Evolutionary conservation across 2,888 invertebrate genomes (phyloP), one percentile per base, ranked within the genome.

Genomic region (Ectemnius cavifrons): DNA sequence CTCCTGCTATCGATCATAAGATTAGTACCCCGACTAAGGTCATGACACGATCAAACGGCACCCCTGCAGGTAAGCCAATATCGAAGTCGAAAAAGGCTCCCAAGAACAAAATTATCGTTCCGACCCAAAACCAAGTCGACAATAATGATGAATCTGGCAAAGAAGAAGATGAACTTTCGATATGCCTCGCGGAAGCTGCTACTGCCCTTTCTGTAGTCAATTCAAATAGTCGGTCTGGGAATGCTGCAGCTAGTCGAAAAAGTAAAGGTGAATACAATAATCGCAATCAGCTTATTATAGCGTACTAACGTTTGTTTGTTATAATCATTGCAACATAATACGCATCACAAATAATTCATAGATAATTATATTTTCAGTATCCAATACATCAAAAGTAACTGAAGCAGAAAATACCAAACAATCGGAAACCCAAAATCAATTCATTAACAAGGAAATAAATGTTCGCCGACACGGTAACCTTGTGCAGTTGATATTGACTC

Each of bases 401-500:
- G 85, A 82, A 45, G 52, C 37, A 66, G 83, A 81, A 77, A 85
- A 73, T 73, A 87, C 66, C 69, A 89, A 82, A 86, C 80, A 80
- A 75, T 71, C 70, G 20, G 88, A 86, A 27, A 67, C 75, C 16
- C 85, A 80, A 80, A 79, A 76, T 79, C 85, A 85, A 68, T 89
- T 90, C 79, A 89, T 85, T 73, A 92, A 91, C 84, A 91, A 92
- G 77, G 93, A 94, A 85, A 93, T 94, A 74, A 92, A 91, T 69
- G 92, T 94, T 18, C 92, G 93, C 78, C 93, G 92, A 73, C 92
- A 93, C 77, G 92, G 92, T 72, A 92, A 92, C 84, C 93, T 95
- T 80, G 93, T 94, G n/a, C 95, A 95, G 88, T 89, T 95, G 75
- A 92, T 93, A 75, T 90, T 95, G 60, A 92, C 92, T 46, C 92